A percentile compares a stretch with the other conserved stretches of the same genome.
Evolutionary conservation across 2,113 vertebrate species (phyloP).

Genomic region (Hucho hucho): DNA sequence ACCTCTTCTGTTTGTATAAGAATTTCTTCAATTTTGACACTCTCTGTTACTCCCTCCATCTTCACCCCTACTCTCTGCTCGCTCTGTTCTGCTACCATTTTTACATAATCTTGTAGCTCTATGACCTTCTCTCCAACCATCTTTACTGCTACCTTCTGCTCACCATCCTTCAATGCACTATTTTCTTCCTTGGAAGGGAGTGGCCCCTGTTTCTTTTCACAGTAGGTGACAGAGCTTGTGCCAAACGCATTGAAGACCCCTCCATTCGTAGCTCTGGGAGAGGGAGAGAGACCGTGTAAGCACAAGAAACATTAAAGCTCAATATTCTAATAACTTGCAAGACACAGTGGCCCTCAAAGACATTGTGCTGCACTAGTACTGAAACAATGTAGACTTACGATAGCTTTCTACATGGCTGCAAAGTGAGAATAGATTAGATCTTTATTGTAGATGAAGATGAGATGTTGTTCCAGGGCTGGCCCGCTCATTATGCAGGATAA

Average conservation of each 20-base stretch:
- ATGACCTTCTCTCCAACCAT: conserved; percentile 7
- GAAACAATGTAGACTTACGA: too few relatives aligned
- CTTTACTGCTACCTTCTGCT: conserved; percentile 11
- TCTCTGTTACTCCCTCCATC: neutral
- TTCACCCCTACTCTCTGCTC: neutral
- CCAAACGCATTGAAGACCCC: conserved; percentile 43
- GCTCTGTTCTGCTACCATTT: neutral
- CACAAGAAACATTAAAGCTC: neutral
- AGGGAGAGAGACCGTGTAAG: neutral
- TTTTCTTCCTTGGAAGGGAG: conserved; percentile 10
- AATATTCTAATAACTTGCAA: too few relatives aligned
- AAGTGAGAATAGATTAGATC: too few relatives aligned
- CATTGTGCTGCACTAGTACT: too few relatives aligned
- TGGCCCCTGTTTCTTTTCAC: conserved; percentile 55
- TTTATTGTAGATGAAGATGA: too few relatives aligned
- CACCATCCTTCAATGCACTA: conserved; percentile 11
- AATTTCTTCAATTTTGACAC: neutral
- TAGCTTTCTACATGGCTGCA: too few relatives aligned
- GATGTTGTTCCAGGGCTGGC: too few relatives aligned
- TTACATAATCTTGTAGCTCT: neutral
- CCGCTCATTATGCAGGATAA: too few relatives aligned
- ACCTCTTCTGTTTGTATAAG: too few relatives aligned
- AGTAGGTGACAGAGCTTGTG: conserved; percentile 39
- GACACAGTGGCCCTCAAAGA: too few relatives aligned
- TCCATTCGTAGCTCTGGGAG: conserved; percentile 41